Evolutionary conservation across 2,797 vertebrate genomes (phyloP), one percentile per base, ranked within the genome.

Genomic region (Eulemur rubriventer): DNA sequence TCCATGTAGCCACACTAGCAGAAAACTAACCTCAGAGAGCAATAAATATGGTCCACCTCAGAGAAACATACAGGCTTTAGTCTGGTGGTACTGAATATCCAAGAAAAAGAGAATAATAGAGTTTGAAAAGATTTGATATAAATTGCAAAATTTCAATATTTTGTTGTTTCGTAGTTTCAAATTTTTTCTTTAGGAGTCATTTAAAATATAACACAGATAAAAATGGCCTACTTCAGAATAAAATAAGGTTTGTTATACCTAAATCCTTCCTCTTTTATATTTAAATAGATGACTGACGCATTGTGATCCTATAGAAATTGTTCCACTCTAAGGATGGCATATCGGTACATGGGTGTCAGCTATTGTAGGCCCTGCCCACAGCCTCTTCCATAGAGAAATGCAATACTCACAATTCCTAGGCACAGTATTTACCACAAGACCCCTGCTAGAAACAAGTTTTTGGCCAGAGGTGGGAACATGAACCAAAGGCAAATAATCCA

Each of bases 131-230:
- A 69, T 26, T 46, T 78, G 11, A 2, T 63, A 8, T n/a, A 52
- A 87, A 35, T 95, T 38, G 86, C 7, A 94, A 35, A 48, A 82
- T 67, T 94, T 95, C 20, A 61, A 28, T 65, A 80, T 90, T 70
- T 75, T 69, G 18, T 92, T 84, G 50, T 92, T 88, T 92, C 35
- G 48, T 48, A 88, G 79, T 94, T 95, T 69, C 41, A 92, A 55
- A 38, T 46, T 57, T 92, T 63, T 65, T 16, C 24, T n/a, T 70
- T 78, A 63, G 70, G 48, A 78, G 8, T 80, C 22, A 63, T 78
- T 75, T 35, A 96, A 91, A 93, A 89, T 48, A 52, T 57, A 86
- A n/a, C 8, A 57, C 4, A 59, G 7, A 63, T 83, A 18, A 91
- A 89, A 92, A 89, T 72, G 11, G 7, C 63, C 41, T 22, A 65